Evolutionary conservation across 1,140 invertebrate genomes (phyloP).

Genomic region (Conus ventricosus): DNA sequence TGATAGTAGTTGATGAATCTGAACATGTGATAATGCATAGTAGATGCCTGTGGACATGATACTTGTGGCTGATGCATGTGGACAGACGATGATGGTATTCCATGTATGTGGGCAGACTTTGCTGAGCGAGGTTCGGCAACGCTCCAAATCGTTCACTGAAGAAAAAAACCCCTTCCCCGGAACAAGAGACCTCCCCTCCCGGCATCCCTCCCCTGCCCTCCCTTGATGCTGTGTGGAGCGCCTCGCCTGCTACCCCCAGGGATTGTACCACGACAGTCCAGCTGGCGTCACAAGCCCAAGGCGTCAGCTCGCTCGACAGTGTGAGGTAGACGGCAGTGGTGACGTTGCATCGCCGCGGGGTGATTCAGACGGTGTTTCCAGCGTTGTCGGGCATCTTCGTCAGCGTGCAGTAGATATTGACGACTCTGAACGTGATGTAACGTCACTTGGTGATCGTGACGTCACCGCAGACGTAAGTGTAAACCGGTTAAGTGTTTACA

Average conservation of each 20-base stretch:
- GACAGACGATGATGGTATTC: too few species aligned
- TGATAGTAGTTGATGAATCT: too few species aligned
- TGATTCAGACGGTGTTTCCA: not conserved
- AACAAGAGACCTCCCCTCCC: not conserved
- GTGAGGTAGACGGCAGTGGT: not conserved
- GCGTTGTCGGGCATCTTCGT: not conserved
- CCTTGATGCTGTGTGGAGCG: not conserved
- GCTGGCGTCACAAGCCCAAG: not conserved
- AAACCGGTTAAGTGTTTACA: not conserved
- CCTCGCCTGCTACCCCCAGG: not conserved
- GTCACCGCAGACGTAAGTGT: too few species aligned
- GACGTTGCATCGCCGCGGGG: not conserved
- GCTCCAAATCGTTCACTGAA: constrained; percentile 20
- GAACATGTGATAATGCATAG: too few species aligned
- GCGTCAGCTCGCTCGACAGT: not conserved
- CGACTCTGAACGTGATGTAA: not conserved
- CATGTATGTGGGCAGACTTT: not conserved
- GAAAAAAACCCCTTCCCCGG: not conserved
- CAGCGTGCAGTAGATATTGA: not conserved
- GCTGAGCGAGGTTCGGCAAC: constrained; percentile 1
- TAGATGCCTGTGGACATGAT: too few species aligned
- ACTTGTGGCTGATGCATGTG: too few species aligned
- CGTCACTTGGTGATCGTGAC: too few species aligned
- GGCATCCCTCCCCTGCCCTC: not conserved
- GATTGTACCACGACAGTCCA: not conserved